Evolutionary conservation across 2,888 invertebrate genomes (phyloP), one percentile per base, ranked within the genome.

Genomic region (Drosophila melanosoma): DNA sequence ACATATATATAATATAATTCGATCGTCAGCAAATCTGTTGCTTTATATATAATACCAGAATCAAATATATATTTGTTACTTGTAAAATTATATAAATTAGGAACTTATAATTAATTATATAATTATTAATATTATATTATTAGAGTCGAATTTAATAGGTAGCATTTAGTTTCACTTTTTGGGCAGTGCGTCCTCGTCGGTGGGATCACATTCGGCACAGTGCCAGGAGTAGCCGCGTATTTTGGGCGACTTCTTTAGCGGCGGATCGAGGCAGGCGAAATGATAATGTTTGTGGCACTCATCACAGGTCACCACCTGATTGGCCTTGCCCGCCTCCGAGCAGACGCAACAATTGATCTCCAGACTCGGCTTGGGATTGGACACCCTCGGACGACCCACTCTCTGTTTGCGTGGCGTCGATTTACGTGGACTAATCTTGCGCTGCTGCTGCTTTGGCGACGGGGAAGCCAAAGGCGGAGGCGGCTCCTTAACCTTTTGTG

Each of bases 191-290:
- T 91, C 91, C 32, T 91, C 91, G 20, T 91, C 97, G 88, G 97
- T 97, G 70, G 97, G 97, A 94, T 98, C 98, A 94, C 98, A 98
- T 93, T 98, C 97, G 59, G 97, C 98, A 93, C 98, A 98, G 93
- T 97, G 98, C 98, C 98, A 98, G 17, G 97, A 97, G 92, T 98
- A 98, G 38, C 98, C 98, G 63, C 98, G 95, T 89, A 96, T 96
- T 94, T 98, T 98, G 1, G 98, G 98, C 70, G 98, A 97, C 93
- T 98, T 98, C 93, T 97, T 98, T 17, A 98, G 94, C 17, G 99
- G 99, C 58, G 99, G 99, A 93, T 98, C 97, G 88, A 99, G 94
- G 93, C 99, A 99, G 73, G 96, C 95, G 93, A 98, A 98, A 94
- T 99, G 99, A 94, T 97, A 99, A 86, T 96, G 95, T 91, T 97